Evolutionary conservation across 2,113 vertebrate species (phyloP).

Genomic region (Phyllostomus hastatus): DNA sequence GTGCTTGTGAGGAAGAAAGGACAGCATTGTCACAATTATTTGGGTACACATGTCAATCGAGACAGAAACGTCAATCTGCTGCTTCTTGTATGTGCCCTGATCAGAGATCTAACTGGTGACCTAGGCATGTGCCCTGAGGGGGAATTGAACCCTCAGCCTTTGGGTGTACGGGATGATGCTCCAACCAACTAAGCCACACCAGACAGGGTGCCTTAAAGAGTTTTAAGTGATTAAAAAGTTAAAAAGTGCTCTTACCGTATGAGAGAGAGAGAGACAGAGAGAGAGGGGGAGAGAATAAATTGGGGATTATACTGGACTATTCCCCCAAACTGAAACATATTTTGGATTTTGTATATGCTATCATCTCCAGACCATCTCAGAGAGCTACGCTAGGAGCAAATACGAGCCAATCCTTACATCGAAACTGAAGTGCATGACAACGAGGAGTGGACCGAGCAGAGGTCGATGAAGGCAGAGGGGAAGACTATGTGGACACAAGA

Average conservation of each 20-base stretch:
- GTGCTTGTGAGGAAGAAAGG: not conserved
- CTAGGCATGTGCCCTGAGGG: too few relatives aligned
- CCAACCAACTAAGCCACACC: too few relatives aligned
- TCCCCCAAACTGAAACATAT: not conserved
- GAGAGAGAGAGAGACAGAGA: too few relatives aligned
- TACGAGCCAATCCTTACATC: not conserved
- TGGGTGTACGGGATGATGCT: too few relatives aligned
- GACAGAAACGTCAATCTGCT: too few relatives aligned
- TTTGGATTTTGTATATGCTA: not conserved
- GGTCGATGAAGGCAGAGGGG: not conserved
- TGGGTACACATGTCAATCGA: not conserved
- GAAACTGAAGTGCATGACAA: not conserved
- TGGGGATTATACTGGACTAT: not conserved
- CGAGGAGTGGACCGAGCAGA: not conserved
- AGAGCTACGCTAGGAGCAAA: not conserved
- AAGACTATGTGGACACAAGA: fast-evolving
- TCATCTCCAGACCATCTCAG: not conserved
- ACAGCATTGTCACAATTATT: not conserved
- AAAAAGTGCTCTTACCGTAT: not conserved
- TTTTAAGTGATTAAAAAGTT: not conserved
- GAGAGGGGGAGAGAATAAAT: not conserved
- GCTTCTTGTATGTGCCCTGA: too few relatives aligned
- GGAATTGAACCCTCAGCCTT: too few relatives aligned
- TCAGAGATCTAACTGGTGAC: too few relatives aligned
- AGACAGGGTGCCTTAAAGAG: not conserved